These are phyloP conservation scores for Heliornis fulica DNA, from an alignment of 2,113 vertebrate species.

Conservation along the genomic window DNA sequence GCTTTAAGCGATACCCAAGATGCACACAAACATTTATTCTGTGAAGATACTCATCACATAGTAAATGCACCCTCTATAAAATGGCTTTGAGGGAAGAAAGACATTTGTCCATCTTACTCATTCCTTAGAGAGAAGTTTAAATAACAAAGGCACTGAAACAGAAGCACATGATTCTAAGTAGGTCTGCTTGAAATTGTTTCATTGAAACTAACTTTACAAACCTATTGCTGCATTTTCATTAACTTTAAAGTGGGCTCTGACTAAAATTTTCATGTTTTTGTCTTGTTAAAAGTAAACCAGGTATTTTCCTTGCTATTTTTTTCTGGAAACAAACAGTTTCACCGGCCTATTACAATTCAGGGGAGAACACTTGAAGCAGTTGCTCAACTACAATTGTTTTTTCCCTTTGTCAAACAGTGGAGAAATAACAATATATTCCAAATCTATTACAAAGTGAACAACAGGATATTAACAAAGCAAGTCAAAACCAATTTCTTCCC, in stretches of 20 bases:
- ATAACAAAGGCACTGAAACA: background rate
- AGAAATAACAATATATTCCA: conserved; percentile 28
- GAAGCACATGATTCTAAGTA: background rate
- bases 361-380: background rate
- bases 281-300: background rate
- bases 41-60: background rate
- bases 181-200: background rate
- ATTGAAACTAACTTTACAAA: background rate
- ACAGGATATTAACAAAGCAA: conserved; percentile 71
- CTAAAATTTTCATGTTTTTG: background rate
- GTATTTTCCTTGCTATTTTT: background rate
- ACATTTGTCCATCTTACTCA: background rate
- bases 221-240: background rate
- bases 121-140: background rate
- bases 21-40: background rate
- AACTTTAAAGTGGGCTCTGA: background rate
- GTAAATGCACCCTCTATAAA: background rate
- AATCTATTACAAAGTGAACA: conserved; percentile 50
- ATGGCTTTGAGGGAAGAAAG: background rate
- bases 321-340: background rate
- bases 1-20: background rate
- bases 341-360: background rate
- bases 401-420: background rate
- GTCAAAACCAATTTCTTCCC: conserved; percentile 69
- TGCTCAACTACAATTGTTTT: conserved; percentile 13